Conservation (phyloP, 2,113 vertebrate genomes). For the Lamprologus tigripictilis region DNA sequence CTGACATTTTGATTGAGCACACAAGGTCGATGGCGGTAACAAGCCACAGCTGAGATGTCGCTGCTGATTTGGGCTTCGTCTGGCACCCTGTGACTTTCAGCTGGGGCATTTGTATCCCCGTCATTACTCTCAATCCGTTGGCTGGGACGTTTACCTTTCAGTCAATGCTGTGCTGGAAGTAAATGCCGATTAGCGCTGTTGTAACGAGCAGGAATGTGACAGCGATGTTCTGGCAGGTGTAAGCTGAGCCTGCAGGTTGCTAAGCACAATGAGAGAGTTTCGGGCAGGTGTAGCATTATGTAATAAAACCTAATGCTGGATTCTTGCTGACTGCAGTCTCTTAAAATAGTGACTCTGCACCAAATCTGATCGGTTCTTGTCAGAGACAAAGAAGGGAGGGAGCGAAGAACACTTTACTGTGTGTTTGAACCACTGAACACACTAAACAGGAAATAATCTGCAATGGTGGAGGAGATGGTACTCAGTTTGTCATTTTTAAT, state of each 20-base stretch:
- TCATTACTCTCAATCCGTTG: neutral
- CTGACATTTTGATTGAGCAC: constrained; percentile 45
- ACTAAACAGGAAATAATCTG: neutral
- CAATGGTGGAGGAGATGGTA: neutral
- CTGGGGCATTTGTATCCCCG: neutral
- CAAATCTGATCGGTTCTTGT: neutral
- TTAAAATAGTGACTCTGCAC: constrained; percentile 18
- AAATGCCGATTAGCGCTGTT: constrained; percentile 8
- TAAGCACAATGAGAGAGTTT: neutral
- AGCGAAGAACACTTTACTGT: rapidly evolving
- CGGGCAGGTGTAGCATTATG: constrained; percentile 4
- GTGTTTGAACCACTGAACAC: neutral
- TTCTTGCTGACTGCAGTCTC: constrained; percentile 21
- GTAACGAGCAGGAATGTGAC: constrained; percentile 7
- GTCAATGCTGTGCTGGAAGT: neutral
- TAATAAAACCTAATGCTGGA: neutral
- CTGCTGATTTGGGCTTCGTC: constrained; percentile 16
- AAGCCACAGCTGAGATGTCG: constrained; percentile 18
- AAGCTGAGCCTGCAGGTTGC: neutral
- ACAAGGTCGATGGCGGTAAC: constrained; percentile 4
- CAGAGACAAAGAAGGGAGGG: neutral
- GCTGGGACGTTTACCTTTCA: constrained; percentile 26
- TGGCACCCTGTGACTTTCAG: neutral
- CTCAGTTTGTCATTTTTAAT: neutral
- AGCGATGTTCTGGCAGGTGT: neutral